Conservation (phyloP, 2,888 invertebrate genomes). For the Drosophila parthenogenetica region DNA sequence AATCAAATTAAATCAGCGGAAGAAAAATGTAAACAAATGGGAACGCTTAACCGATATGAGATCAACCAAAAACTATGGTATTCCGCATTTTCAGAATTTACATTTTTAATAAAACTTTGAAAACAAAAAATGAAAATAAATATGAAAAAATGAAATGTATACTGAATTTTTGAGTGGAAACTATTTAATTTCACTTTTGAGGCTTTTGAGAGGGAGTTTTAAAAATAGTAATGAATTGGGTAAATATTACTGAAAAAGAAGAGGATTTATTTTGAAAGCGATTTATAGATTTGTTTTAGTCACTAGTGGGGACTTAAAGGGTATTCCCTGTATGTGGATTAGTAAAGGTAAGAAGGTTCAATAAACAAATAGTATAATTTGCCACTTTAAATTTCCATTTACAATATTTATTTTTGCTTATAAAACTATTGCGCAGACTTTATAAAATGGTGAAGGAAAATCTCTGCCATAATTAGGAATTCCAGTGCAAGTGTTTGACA, state of each 20-base stretch:
- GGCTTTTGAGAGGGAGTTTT: no score
- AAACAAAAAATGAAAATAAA: conserved; percentile 32
- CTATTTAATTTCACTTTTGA: neutral
- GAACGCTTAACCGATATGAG: conserved; percentile 33
- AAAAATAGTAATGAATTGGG: no score
- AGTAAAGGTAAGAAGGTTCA: no score
- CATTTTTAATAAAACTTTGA: conserved; percentile 77
- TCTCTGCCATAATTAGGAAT: conserved; percentile 10
- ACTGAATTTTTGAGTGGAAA: neutral
- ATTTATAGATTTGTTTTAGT: no score
- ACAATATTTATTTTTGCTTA: no score
- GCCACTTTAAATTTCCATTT: no score
- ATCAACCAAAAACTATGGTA: conserved; percentile 68
- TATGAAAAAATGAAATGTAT: conserved; percentile 6
- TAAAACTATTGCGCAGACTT: no score
- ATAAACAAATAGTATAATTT: no score
- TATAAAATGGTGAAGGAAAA: neutral
- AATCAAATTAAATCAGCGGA: conserved; percentile 33
- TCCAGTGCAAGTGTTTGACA: conserved; percentile 2
- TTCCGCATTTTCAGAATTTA: conserved; percentile 81
- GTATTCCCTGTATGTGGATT: no score
- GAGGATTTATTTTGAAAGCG: no score
- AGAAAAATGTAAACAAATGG: conserved; percentile 46
- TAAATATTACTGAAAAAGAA: no score
- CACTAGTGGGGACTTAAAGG: no score